Conservation (phyloP, 2,888 invertebrate genomes). For the Eledona agricola region DNA sequence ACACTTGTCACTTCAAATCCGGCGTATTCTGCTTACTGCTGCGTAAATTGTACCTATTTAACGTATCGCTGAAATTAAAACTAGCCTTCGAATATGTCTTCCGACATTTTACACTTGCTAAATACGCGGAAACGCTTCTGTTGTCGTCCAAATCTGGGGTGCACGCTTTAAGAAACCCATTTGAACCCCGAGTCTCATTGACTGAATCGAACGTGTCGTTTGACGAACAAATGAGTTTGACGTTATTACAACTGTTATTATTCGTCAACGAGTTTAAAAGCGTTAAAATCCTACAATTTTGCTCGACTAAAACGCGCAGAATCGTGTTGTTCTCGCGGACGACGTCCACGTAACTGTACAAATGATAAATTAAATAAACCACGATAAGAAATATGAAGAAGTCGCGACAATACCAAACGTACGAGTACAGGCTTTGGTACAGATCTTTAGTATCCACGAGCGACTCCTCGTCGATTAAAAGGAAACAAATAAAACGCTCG, state of each 20-base stretch:
- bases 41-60: slow-evolving; percentile 22
- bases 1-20: slow-evolving; percentile 24
- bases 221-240: too few species aligned
- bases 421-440: slow-evolving; percentile 59
- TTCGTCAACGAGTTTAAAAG: neutral
- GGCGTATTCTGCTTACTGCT: slow-evolving; percentile 30
- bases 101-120: slow-evolving; percentile 9
- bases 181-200: slow-evolving; percentile 1
- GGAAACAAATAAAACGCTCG: slow-evolving; percentile 62
- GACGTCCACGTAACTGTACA: slow-evolving; percentile 61
- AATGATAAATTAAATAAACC: slow-evolving; percentile 55
- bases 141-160: too few species aligned
- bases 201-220: slow-evolving; percentile 7
- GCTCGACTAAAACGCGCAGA: slow-evolving; percentile 60
- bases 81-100: slow-evolving; percentile 4
- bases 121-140: slow-evolving; percentile 1
- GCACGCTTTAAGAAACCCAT: too few species aligned
- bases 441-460: slow-evolving; percentile 46
- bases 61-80: slow-evolving; percentile 4
- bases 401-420: slow-evolving; percentile 63
- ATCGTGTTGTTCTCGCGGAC: slow-evolving; percentile 60
- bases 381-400: slow-evolving; percentile 55
- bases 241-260: slow-evolving; percentile 6
- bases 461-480: slow-evolving; percentile 40
- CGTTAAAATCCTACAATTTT: slow-evolving; percentile 52